Conservation (phyloP, 1,140 invertebrate species). For the Chironomus striatipennis region DNA sequence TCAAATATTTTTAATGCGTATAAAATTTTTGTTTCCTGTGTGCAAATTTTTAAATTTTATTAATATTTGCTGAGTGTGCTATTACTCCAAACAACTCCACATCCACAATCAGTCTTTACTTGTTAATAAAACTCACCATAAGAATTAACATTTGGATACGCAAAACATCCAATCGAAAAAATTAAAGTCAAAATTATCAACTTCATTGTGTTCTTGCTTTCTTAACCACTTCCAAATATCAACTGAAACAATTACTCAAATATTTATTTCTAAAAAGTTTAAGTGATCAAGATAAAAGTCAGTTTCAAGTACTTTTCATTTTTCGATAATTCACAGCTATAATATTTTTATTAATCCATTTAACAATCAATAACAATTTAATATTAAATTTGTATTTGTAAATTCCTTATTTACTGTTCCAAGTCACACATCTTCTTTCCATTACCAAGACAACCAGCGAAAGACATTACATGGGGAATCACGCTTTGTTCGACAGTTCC, state of each 20-base stretch:
- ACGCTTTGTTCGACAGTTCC: conserved; percentile 72
- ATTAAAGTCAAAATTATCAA: background rate
- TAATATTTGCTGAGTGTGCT: no score
- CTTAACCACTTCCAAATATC: background rate
- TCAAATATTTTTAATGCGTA: no score
- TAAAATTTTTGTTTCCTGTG: no score
- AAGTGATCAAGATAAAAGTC: background rate
- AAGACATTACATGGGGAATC: conserved; percentile 64
- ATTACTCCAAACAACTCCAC: no score
- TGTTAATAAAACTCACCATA: background rate
- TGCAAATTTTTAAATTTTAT: no score
- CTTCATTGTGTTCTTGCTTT: background rate
- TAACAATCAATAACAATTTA: no score
- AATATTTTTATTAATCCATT: no score
- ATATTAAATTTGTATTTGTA: no score
- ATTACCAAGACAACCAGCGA: conserved; percentile 48
- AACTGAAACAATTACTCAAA: background rate
- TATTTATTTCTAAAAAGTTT: background rate
- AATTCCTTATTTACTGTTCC: no score
- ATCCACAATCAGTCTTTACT: no score
- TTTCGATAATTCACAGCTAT: background rate
- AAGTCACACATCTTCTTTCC: conserved; percentile 27
- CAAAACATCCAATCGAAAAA: background rate
- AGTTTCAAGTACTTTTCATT: background rate
- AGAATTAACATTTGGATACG: background rate